phyloP scores from a whole-genome alignment of 2,888 invertebrate genomes.

The Nephrotoma appendiculata region DNA sequence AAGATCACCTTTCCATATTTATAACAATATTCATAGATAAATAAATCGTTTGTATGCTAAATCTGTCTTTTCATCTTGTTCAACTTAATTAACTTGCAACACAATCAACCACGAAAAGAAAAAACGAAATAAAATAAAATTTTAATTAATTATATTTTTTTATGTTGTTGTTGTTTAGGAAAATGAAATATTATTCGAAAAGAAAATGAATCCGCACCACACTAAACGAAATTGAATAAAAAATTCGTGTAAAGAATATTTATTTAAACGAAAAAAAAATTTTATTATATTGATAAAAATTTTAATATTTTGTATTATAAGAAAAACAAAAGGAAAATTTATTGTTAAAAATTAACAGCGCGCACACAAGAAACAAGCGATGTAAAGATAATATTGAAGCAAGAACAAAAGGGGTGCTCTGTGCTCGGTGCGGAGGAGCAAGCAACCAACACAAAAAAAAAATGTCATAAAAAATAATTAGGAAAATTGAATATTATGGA shows the following conservation, averaged over 20 bases:
- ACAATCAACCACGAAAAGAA: not conserved
- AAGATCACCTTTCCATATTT: too few species aligned
- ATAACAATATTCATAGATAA: not conserved
- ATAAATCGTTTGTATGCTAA: not conserved
- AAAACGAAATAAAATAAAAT: not conserved
- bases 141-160: not conserved
- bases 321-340: not conserved
- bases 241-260: not conserved
- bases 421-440: not conserved
- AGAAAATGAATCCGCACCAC: not conserved
- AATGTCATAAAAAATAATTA: not conserved
- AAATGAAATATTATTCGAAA: not conserved
- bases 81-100: not conserved
- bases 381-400: not conserved
- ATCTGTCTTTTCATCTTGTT: not conserved
- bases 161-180: not conserved
- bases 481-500: not conserved
- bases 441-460: not conserved
- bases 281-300: not conserved
- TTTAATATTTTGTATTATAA: not conserved
- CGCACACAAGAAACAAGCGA: not conserved
- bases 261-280: not conserved
- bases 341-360: not conserved
- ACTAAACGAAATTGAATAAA: not conserved
- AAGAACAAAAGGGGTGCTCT: not conserved